A percentile compares a stretch with the other conserved stretches of the same genome.
Evolutionary conservation across 2,113 vertebrate genomes (phyloP).

Genomic region (Toxotes chatareus): DNA sequence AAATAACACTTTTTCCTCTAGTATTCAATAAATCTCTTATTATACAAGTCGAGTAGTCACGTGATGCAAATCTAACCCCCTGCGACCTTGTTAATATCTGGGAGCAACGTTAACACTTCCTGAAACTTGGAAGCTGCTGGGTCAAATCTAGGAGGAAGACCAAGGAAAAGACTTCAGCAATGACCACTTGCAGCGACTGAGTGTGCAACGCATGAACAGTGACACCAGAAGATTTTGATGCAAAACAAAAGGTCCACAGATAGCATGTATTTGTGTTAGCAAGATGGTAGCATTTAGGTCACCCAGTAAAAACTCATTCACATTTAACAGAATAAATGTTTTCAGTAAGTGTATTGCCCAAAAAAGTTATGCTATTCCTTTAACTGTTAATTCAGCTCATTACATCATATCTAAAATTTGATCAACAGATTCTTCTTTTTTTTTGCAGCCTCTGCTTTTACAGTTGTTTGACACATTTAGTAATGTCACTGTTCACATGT

Average conservation of each 20-base stretch:
- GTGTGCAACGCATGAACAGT: slow-evolving; percentile 55
- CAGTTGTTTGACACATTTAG: background rate
- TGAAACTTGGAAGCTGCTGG: slow-evolving; percentile 47
- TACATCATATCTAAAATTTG: background rate
- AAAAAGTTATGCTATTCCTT: background rate
- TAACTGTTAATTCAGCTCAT: background rate
- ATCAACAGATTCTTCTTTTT: background rate
- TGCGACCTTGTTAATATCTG: slow-evolving; percentile 53
- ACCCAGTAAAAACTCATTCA: background rate
- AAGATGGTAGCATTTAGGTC: slow-evolving; percentile 12
- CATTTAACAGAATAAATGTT: background rate
- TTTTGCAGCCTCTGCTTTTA: background rate
- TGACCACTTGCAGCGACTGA: slow-evolving; percentile 28
- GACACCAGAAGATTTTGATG: slow-evolving; percentile 10
- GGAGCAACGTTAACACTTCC: slow-evolving; percentile 52
- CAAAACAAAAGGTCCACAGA: background rate
- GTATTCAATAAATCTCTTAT: slow-evolving; percentile 80
- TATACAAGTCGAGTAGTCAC: slow-evolving; percentile 80
- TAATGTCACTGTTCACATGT: slow-evolving; percentile 46
- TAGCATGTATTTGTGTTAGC: background rate
- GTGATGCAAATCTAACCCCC: slow-evolving; percentile 58
- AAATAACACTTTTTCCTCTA: slow-evolving; percentile 79
- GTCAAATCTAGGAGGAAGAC: slow-evolving; percentile 52
- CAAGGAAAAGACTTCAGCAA: slow-evolving; percentile 25
- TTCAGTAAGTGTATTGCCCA: background rate